These are phyloP conservation scores for Drosophila ananassae DNA, from an alignment of 1,140 invertebrate species.

Conservation along the genomic window DNA sequence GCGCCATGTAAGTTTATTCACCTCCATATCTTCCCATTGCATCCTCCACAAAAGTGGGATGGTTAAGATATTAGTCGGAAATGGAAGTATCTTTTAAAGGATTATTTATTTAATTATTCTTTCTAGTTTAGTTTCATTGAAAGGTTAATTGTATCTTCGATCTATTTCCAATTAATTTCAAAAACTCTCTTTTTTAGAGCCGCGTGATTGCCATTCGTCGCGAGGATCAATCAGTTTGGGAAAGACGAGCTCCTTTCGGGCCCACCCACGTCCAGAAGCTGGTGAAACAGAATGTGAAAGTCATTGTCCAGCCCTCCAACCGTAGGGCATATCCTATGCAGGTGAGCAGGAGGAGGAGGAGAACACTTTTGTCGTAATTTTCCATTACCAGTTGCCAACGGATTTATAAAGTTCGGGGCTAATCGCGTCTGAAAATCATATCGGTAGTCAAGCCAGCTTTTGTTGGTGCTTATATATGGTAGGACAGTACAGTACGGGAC, in stretches of 20 bases:
- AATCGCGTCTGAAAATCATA: slow-evolving; percentile 43
- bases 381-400: slow-evolving; percentile 34
- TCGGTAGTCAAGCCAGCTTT: slow-evolving; percentile 23
- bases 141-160: no score
- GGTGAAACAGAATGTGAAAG: slow-evolving; percentile 94
- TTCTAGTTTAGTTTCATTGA: background rate
- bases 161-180: no score
- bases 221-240: slow-evolving; percentile 99
- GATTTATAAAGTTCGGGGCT: slow-evolving; percentile 31
- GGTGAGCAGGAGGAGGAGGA: slow-evolving; percentile 83
- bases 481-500: no score
- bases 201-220: slow-evolving; percentile 93
- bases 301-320: slow-evolving; percentile 99
- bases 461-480: slow-evolving; percentile 14
- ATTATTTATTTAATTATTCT: background rate
- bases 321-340: slow-evolving; percentile 98
- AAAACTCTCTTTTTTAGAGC: slow-evolving; percentile 61
- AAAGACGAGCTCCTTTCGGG: slow-evolving; percentile 96
- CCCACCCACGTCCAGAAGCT: slow-evolving; percentile 96
- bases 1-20: slow-evolving; percentile 68
- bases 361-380: slow-evolving; percentile 11
- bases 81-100: background rate
- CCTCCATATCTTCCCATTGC: slow-evolving; percentile 1
- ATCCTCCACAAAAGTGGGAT: background rate
- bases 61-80: no score